These are phyloP conservation scores for Temnothorax unifasciatus DNA, from an alignment of 2,888 invertebrate genomes.

Conservation along the genomic window DNA sequence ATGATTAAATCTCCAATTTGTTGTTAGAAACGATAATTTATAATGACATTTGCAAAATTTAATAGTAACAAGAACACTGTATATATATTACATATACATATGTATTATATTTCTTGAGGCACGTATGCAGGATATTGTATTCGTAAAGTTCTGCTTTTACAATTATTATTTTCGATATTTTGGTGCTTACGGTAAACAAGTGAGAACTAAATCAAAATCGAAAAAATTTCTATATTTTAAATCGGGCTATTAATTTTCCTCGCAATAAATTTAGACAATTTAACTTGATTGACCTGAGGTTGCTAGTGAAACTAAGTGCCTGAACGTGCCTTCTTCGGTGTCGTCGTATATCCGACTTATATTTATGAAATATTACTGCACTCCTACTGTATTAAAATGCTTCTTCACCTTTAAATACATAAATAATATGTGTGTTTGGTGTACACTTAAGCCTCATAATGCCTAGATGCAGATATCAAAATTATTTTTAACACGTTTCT, in stretches of 20 bases:
- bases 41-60: slow-evolving; percentile 6
- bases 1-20: slow-evolving; percentile 4
- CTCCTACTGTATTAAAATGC: neutral
- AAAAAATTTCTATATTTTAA: neutral
- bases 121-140: neutral
- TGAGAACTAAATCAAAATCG: neutral
- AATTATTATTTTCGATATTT: slow-evolving; percentile 16
- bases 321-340: slow-evolving; percentile 74
- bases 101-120: slow-evolving; percentile 20
- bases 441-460: slow-evolving; percentile 22
- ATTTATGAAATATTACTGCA: slow-evolving; percentile 66
- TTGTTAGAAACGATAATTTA: neutral
- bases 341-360: slow-evolving; percentile 55
- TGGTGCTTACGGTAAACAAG: neutral
- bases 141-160: neutral
- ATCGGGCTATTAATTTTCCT: neutral
- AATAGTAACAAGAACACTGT: neutral
- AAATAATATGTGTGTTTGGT: slow-evolving; percentile 25
- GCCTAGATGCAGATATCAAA: slow-evolving; percentile 8
- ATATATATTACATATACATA: neutral
- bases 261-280: neutral
- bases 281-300: neutral
- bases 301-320: slow-evolving; percentile 46
- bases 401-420: slow-evolving; percentile 24
- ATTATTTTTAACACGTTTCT: slow-evolving; percentile 24